Percentiles rank a stretch among this genome's conserved stretches.
phyloP scores from a whole-genome alignment of 2,797 vertebrate species.

The Chelon labrosus region DNA sequence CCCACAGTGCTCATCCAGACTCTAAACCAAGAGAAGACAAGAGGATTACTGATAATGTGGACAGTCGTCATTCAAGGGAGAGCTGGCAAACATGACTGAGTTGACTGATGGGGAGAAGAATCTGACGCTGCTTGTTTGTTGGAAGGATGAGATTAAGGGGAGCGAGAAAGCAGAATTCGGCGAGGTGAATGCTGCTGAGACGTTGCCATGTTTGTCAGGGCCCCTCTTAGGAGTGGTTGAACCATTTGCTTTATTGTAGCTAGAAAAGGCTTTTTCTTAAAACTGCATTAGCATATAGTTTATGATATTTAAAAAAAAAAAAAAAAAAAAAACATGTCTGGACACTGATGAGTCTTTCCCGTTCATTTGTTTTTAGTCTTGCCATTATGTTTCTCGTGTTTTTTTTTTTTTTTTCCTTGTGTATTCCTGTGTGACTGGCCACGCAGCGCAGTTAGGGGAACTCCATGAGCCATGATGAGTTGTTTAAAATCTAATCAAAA shows the following conservation, averaged over 20 bases:
- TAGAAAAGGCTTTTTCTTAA: constrained; percentile 46
- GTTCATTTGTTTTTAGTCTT: constrained; percentile 64
- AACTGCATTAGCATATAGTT: neutral
- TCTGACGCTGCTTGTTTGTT: constrained; percentile 94
- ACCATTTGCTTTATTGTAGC: constrained; percentile 55
- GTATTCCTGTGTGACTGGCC: constrained; percentile 70
- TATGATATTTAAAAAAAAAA: constrained; percentile 22
- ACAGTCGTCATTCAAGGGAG: constrained; percentile 90
- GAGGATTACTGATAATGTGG: constrained; percentile 93
- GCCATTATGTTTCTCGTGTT: constrained; percentile 6
- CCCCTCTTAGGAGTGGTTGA: constrained; percentile 33
- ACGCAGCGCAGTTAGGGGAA: constrained; percentile 70
- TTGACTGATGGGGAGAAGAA: constrained; percentile 86
- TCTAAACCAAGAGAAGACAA: constrained; percentile 90
- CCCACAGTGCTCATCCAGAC: constrained; percentile 90
- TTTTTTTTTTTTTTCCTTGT: constrained; percentile 43
- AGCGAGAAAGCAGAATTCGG: constrained; percentile 87
- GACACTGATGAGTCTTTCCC: constrained; percentile 35
- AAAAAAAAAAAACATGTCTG: constrained; percentile 14
- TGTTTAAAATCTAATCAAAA: constrained; percentile 90
- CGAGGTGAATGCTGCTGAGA: constrained; percentile 89
- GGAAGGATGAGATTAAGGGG: constrained; percentile 93
- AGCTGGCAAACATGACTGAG: constrained; percentile 90
- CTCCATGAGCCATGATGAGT: constrained; percentile 84
- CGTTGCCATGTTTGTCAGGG: constrained; percentile 58